Evolutionary conservation across 2,797 vertebrate species (phyloP).

Genomic region (Dallia pectoralis): DNA sequence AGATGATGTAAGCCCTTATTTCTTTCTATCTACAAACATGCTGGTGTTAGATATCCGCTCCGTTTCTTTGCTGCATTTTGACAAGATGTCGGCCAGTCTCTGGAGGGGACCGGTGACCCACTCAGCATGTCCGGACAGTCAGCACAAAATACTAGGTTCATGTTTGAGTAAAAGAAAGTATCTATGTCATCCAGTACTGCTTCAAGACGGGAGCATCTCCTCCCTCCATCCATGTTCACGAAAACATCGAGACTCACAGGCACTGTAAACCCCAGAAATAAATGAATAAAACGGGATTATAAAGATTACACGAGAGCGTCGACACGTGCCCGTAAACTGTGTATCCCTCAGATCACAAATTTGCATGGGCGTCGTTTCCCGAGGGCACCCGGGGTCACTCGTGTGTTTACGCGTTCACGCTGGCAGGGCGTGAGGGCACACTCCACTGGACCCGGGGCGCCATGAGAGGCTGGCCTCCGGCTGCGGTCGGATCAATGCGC

Average conservation of each 20-base stretch:
- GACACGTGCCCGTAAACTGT: not conserved
- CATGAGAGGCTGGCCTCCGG: not conserved
- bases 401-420: slow-evolving; percentile 25
- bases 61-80: too few relatives aligned
- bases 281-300: not conserved
- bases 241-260: not conserved
- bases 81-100: too few relatives aligned
- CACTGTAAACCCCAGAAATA: not conserved
- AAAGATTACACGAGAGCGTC: not conserved
- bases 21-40: too few relatives aligned
- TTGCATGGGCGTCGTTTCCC: slow-evolving; percentile 26
- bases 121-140: not conserved
- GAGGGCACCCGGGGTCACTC: slow-evolving; percentile 29
- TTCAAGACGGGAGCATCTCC: not conserved
- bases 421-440: slow-evolving; percentile 17
- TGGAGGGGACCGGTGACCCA: too few relatives aligned
- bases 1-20: too few relatives aligned
- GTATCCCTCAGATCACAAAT: slow-evolving; percentile 10
- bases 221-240: not conserved
- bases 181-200: slow-evolving; percentile 10
- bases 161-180: slow-evolving; percentile 18
- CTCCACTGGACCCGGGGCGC: slow-evolving; percentile 9
- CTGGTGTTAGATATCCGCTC: too few relatives aligned
- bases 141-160: slow-evolving; percentile 37
- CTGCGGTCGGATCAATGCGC: slow-evolving; percentile 21